Percentiles rank a stretch among this genome's conserved stretches.
Evolutionary conservation across 2,888 invertebrate genomes (phyloP).

Genomic region (Eupeodes luniger): DNA sequence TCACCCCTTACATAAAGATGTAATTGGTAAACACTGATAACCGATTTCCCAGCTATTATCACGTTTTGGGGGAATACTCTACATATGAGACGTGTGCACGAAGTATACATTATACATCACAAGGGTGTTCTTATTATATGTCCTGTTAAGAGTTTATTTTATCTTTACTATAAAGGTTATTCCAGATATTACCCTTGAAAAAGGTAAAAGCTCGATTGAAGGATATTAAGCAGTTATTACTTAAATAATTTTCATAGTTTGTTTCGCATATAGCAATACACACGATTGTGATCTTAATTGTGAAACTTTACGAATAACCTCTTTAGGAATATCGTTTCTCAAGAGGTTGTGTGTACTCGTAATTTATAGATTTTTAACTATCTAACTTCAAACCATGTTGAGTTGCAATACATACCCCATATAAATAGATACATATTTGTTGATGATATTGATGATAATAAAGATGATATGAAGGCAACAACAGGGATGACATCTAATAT

Average conservation of each 20-base stretch:
- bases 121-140: constrained; percentile 9
- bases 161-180: background rate
- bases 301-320: constrained; percentile 65
- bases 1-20: constrained; percentile 42
- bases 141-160: constrained; percentile 7
- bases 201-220: constrained; percentile 65
- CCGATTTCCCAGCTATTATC: constrained; percentile 66
- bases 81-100: constrained; percentile 3
- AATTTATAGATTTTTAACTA: constrained; percentile 71
- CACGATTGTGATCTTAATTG: constrained; percentile 65
- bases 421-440: background rate
- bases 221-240: constrained; percentile 71
- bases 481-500: too few relatives aligned
- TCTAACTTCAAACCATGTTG: constrained; percentile 25
- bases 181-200: constrained; percentile 21
- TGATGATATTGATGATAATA: background rate
- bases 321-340: constrained; percentile 21
- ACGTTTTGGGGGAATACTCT: constrained; percentile 34
- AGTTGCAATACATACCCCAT: constrained; percentile 9
- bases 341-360: constrained; percentile 21
- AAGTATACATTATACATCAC: background rate
- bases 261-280: constrained; percentile 27
- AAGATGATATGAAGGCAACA: constrained; percentile 8
- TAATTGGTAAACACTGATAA: constrained; percentile 72
- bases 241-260: constrained; percentile 62